Conservation (phyloP, 2,888 invertebrate species). For the Conops quadrifasciatus region DNA sequence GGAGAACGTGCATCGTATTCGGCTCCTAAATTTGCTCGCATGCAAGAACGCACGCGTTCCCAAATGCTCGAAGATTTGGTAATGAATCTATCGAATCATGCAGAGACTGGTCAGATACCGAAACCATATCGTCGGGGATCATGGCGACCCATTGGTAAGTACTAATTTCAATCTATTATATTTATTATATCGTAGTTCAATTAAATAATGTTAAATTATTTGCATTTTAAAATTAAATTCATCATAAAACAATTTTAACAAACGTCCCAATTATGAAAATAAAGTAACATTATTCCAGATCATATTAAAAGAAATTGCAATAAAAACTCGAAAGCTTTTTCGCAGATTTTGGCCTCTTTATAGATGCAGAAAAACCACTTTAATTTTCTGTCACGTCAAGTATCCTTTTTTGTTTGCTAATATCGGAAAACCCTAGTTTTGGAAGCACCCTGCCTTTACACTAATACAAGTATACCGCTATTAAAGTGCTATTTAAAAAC, state of each 20-base stretch:
- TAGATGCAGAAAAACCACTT: background rate
- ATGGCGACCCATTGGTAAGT: constrained; percentile 86
- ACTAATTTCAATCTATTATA: constrained; percentile 36
- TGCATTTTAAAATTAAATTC: no score
- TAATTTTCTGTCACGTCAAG: background rate
- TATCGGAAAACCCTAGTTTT: background rate
- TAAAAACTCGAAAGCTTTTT: background rate
- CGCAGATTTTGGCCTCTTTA: background rate
- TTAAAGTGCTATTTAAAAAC: no score
- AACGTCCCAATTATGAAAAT: no score
- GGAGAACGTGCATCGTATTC: constrained; percentile 94
- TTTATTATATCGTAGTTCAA: no score
- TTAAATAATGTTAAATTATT: no score
- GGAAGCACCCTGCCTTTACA: background rate
- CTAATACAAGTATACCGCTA: background rate
- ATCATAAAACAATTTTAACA: no score
- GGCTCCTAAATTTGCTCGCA: constrained; percentile 92
- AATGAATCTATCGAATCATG: constrained; percentile 91
- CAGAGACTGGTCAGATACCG: constrained; percentile 94
- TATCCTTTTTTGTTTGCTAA: background rate
- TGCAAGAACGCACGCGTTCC: constrained; percentile 91
- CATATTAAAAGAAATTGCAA: no score
- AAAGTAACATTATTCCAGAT: no score
- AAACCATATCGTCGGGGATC: constrained; percentile 92
- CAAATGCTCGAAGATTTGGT: constrained; percentile 96